Evolutionary conservation across 30 jellyfish, hydroid and myxozoan species (phyloP).

Genomic region (Clytia hemisphaerica): DNA sequence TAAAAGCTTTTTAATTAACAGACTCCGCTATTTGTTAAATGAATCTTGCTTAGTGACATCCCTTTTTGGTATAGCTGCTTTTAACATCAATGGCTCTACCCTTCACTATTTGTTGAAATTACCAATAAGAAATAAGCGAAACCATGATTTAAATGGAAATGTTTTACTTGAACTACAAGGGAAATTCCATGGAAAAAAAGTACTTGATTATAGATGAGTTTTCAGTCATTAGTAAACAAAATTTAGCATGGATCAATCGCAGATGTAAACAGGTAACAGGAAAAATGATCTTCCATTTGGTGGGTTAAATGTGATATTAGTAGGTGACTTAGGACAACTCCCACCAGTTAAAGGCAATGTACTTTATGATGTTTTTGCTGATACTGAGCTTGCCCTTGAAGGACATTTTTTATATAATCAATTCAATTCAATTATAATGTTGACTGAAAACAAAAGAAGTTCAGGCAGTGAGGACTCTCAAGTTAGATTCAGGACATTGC

Average conservation of each 20-base stretch:
- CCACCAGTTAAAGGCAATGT: constrained; percentile 4
- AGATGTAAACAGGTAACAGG: constrained; percentile 9
- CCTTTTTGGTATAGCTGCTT: background rate
- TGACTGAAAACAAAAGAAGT: background rate
- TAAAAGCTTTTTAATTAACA: no score
- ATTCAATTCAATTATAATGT: background rate
- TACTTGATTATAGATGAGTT: no score
- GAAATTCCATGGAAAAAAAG: no score
- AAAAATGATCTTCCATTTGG: no score
- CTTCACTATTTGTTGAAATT: background rate
- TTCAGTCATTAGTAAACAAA: background rate
- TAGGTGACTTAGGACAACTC: background rate
- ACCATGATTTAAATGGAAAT: background rate
- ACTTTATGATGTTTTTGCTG: background rate
- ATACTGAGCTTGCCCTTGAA: background rate
- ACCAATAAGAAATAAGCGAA: background rate
- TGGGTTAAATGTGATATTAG: no score
- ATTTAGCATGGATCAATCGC: constrained; percentile 4
- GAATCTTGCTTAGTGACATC: no score
- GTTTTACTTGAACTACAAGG: background rate
- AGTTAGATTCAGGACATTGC: background rate
- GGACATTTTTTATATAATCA: background rate
- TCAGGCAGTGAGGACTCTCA: background rate
- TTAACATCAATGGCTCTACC: background rate
- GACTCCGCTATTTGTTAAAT: no score